A percentile compares a stretch with the other conserved stretches of the same genome.
Evolutionary conservation across 1,140 invertebrate genomes (phyloP).

Genomic region (Lasioglossum baleicum): DNA sequence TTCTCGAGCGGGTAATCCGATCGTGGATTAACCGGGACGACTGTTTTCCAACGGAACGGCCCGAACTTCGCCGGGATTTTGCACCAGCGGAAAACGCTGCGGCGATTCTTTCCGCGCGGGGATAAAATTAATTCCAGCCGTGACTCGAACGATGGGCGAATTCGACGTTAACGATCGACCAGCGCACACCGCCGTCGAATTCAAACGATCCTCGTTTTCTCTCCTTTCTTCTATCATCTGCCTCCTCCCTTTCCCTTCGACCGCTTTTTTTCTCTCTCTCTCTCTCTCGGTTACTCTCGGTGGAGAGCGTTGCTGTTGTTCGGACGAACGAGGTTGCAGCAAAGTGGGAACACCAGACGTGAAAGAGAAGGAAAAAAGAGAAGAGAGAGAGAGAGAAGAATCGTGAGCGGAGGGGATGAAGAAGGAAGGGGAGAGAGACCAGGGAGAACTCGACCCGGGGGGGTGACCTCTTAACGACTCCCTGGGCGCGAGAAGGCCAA

Average conservation of each 20-base stretch:
- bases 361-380: neutral
- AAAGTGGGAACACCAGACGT: neutral
- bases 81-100: neutral
- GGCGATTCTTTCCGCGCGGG: neutral
- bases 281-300: no score
- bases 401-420: neutral
- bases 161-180: slow-evolving; percentile 26
- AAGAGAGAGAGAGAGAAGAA: neutral
- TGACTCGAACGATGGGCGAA: neutral
- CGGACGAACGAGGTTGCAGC: slow-evolving; percentile 9
- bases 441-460: slow-evolving; percentile 12
- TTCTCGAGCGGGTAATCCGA: slow-evolving; percentile 32
- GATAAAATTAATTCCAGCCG: slow-evolving; percentile 23
- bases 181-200: neutral
- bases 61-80: slow-evolving; percentile 1
- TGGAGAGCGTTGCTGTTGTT: neutral
- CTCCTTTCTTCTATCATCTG: neutral
- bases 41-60: neutral
- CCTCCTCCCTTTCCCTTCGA: neutral
- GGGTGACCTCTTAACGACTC: slow-evolving; percentile 66
- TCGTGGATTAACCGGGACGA: slow-evolving; percentile 27
- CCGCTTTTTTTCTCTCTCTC: neutral
- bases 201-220: slow-evolving; percentile 12
- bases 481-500: slow-evolving; percentile 43
- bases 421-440: slow-evolving; percentile 13